A percentile compares a stretch with the other conserved stretches of the same genome.
phyloP scores from a whole-genome alignment of 2,113 vertebrate species.

The Brachionichthys hirsutus region DNA sequence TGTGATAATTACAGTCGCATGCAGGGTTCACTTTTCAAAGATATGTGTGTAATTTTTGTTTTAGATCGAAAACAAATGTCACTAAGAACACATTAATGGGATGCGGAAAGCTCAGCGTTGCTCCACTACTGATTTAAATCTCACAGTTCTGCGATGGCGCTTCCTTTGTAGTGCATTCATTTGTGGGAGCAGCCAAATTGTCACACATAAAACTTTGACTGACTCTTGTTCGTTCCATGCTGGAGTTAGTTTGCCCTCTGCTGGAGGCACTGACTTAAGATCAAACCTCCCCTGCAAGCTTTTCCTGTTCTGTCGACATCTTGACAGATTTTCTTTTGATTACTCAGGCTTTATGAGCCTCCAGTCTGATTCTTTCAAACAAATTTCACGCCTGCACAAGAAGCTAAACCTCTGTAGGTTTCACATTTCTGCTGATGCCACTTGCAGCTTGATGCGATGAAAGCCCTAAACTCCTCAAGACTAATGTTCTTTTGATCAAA shows the following conservation, averaged over 20 bases:
- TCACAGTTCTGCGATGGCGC: neutral
- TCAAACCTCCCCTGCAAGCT: slow-evolving; percentile 6
- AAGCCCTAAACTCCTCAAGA: slow-evolving; percentile 13
- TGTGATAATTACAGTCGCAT: neutral
- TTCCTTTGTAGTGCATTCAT: no score
- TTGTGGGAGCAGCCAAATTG: neutral
- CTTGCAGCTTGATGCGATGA: neutral
- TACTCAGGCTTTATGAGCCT: slow-evolving; percentile 3
- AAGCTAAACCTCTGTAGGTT: slow-evolving; percentile 2
- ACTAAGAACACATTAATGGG: neutral
- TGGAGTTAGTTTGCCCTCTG: slow-evolving; percentile 69
- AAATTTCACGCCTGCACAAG: slow-evolving; percentile 5
- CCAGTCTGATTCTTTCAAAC: slow-evolving; percentile 16
- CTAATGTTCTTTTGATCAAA: slow-evolving; percentile 43
- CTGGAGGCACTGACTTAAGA: slow-evolving; percentile 46
- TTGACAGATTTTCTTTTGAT: slow-evolving; percentile 2
- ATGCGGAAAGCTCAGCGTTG: neutral
- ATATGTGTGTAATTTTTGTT: no score
- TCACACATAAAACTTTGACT: slow-evolving; percentile 2
- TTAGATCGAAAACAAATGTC: no score
- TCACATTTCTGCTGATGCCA: slow-evolving; percentile 19
- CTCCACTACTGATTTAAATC: neutral
- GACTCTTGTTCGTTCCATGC: neutral
- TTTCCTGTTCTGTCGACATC: neutral
- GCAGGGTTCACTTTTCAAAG: neutral